Evolutionary conservation across 2,888 invertebrate species (phyloP), one percentile per base, ranked within the genome.

Genomic region (Drosophila antonietae): DNA sequence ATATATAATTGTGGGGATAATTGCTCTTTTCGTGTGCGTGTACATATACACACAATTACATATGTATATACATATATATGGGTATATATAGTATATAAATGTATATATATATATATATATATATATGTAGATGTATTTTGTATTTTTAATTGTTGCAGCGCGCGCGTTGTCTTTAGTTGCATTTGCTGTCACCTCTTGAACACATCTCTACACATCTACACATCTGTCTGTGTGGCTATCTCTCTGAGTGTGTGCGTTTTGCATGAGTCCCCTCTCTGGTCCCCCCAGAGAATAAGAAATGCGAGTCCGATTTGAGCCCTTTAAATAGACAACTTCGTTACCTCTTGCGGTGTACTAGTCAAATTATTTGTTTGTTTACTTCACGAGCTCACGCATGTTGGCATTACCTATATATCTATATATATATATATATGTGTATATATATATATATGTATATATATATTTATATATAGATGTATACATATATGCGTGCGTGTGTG

Each of bases 351-450:
- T 60, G 56, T 60, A 49, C 51, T 61, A 57, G 33, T 14, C 20
- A 43, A 59, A 44, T 18, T 58, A 47, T 52, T 60, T 61, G 49
- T 56, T 57, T 66, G 31, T 55, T 62, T 63, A 49, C 52, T 46
- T 39, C 51, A 51, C 18, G 37, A 62, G 18, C 44, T 53, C 44
- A 58, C 39, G 23, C 15, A 31, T 23, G 20, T 2, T 2, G 1
- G 20, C 20, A 20, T 20, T 20, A 23, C 4, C 3, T 23, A 23
- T 23, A 23, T 23, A 23, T 23, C 1, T 23, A 23, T 23, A 23
- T 23, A 23, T 23, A 23, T 23, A 23, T 23, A 3, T 3, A 23
- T 23, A 23, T 23, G 2, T 23, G 2, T 23, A 23, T 23, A 23
- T 23, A 23, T 23, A 23, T 23, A 23, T 23, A 23, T 23, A 23